phyloP scores from a whole-genome alignment of 2,888 invertebrate species.

The Cacoxenus indagator region DNA sequence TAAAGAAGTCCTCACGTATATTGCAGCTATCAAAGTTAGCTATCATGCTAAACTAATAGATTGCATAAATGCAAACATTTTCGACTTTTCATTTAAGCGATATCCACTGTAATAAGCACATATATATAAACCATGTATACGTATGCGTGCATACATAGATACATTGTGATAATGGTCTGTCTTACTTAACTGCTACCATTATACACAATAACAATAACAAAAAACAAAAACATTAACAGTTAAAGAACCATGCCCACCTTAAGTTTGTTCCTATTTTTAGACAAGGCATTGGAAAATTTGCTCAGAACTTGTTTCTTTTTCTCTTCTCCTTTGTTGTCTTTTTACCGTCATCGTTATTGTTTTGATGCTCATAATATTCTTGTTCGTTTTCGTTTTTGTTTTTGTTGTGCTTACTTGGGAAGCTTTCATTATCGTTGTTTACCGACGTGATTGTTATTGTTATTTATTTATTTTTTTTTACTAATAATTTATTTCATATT shows the following conservation, averaged over 20 bases:
- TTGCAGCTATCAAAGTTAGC: no score
- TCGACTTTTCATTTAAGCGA: no score
- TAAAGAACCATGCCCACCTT: neutral
- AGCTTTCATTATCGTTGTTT: neutral
- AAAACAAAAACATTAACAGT: neutral
- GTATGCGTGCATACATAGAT: no score
- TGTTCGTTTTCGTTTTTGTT: neutral
- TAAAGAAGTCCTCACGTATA: no score
- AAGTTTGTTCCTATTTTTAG: conserved; percentile 14
- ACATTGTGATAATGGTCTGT: no score
- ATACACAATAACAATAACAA: no score
- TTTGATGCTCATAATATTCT: neutral
- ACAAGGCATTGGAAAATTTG: neutral
- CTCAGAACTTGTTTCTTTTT: neutral
- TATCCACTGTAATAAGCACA: no score
- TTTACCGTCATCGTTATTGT: neutral
- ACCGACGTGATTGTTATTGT: neutral
- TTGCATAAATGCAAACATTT: no score
- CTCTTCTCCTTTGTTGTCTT: neutral
- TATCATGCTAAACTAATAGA: no score
- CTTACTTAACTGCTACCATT: no score
- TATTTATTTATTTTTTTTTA: neutral
- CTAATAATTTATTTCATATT: neutral
- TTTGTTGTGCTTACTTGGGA: neutral
- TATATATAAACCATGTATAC: no score